Conservation (phyloP, 2,113 vertebrate genomes). For the Ariopsis seemanni region DNA sequence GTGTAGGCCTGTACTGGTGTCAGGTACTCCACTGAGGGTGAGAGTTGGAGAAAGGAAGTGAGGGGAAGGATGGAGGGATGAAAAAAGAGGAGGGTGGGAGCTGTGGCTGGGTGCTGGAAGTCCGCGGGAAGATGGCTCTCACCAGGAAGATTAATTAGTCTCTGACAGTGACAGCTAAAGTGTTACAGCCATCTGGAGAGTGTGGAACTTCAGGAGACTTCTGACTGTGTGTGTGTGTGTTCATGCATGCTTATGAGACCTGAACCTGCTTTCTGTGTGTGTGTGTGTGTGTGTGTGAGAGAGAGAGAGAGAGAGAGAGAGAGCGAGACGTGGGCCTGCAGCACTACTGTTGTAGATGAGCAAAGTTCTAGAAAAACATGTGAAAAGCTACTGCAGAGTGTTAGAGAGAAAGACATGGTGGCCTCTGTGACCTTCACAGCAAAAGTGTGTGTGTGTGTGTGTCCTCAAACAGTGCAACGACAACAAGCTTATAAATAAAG, state of each 20-base stretch:
- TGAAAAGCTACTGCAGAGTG: constrained; percentile 45
- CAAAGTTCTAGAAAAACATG: constrained; percentile 45
- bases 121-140: constrained; percentile 65
- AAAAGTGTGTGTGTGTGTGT: constrained; percentile 19
- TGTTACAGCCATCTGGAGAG: constrained; percentile 68
- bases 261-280: constrained; percentile 7
- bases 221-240: constrained; percentile 32
- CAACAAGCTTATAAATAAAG: not conserved
- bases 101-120: constrained; percentile 48
- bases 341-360: constrained; percentile 38
- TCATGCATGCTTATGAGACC: constrained; percentile 31
- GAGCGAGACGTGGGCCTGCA: constrained; percentile 25
- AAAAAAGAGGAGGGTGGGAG: constrained; percentile 44
- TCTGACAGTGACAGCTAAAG: constrained; percentile 66
- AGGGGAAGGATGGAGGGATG: constrained; percentile 49
- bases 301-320: not conserved
- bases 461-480: not conserved
- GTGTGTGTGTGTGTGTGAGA: constrained; percentile 15
- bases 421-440: constrained; percentile 46
- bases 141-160: constrained; percentile 69
- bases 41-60: constrained; percentile 42
- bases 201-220: constrained; percentile 54
- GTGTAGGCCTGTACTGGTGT: constrained; percentile 32
- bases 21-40: constrained; percentile 47
- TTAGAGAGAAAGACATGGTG: constrained; percentile 39